Conservation (phyloP, 2,113 vertebrate genomes). For the human (Homo sapiens) region GRCh38 chr3:173605501-173606000, state of each 20-base stretch:
- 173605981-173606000: not conserved
- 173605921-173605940: not conserved
- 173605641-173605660: conserved; percentile 71
- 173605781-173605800: conserved; percentile 76
- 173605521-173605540: conserved; percentile 99
- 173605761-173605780: conserved; percentile 77
- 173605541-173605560: conserved; percentile 99
- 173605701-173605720: conserved; percentile 70
- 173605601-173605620: conserved; percentile 85
- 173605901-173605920: not conserved
- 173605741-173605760: conserved; percentile 70
- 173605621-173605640: conserved; percentile 77
- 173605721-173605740: conserved; percentile 63
- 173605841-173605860: not conserved
- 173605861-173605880: not conserved
- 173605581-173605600: conserved; percentile 99
- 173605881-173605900: not conserved
- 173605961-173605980: fast-evolving
- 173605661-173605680: conserved; percentile 77
- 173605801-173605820: conserved; percentile 75
- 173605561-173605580: conserved; percentile 99
- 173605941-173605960: conserved; percentile 2
- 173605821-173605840: conserved; percentile 82
- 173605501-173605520: conserved; percentile 99
- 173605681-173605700: conserved; percentile 79